Percentiles rank a stretch among this genome's conserved stretches.
Conservation (phyloP, 2,113 vertebrate genomes). For the Chauna torquata region DNA sequence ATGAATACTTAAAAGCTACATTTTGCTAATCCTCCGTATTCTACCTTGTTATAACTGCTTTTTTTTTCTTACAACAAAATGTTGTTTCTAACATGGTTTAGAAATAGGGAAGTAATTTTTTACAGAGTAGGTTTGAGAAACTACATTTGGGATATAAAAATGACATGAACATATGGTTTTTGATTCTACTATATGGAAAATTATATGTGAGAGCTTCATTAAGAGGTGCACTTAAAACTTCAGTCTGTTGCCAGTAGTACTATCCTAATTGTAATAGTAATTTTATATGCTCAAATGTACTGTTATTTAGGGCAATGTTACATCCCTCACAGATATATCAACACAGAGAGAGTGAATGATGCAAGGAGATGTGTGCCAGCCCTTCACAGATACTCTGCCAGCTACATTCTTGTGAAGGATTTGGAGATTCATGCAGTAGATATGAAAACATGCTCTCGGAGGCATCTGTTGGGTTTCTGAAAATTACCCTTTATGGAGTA, state of each 20-base stretch:
- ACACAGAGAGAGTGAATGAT: neutral
- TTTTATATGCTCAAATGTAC: neutral
- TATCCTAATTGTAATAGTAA: neutral
- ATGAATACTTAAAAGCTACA: neutral
- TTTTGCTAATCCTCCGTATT: neutral
- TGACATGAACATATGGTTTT: neutral
- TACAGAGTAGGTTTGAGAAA: neutral
- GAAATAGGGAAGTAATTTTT: neutral
- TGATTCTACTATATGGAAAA: neutral
- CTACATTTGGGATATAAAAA: neutral
- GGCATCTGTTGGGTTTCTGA: neutral
- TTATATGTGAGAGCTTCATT: neutral
- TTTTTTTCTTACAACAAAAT: neutral
- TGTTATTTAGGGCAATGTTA: neutral
- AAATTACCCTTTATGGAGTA: neutral
- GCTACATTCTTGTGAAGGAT: neutral
- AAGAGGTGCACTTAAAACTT: neutral
- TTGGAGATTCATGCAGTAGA: neutral
- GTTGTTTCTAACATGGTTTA: neutral
- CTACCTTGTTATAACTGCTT: neutral
- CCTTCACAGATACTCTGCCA: neutral
- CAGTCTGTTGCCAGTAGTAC: neutral
- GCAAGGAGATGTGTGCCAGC: neutral
- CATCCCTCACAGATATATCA: neutral
- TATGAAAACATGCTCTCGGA: neutral